These are phyloP conservation scores for Falco naumanni DNA, from an alignment of 2,797 vertebrate species.

Conservation along the genomic window DNA sequence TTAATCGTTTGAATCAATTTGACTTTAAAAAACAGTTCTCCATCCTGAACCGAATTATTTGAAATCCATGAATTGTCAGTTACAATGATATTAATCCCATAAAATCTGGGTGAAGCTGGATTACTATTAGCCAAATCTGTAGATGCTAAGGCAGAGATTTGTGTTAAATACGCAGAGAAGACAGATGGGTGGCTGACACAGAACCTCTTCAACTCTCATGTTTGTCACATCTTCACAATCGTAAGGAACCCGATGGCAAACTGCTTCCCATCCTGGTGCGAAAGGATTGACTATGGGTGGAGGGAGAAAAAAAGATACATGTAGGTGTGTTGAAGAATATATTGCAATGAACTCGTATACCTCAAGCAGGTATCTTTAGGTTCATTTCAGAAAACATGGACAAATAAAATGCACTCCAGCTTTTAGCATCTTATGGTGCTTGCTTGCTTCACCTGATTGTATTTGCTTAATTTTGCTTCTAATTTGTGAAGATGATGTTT, in stretches of 20 bases:
- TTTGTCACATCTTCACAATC: constrained; percentile 74
- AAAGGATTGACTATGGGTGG: constrained; percentile 72
- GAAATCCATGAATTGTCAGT: background rate
- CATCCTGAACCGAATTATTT: background rate
- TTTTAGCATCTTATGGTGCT: background rate
- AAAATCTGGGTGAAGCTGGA: background rate
- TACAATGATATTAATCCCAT: background rate
- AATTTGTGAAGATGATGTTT: background rate
- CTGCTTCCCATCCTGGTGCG: constrained; percentile 67
- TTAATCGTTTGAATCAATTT: background rate
- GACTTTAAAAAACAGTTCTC: background rate
- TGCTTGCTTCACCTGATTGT: accelerated
- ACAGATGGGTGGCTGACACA: background rate
- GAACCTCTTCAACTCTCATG: constrained; percentile 68
- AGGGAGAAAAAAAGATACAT: background rate
- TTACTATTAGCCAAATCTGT: background rate
- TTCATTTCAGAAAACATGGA: background rate
- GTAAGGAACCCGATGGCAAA: background rate
- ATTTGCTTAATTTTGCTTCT: background rate
- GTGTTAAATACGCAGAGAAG: background rate
- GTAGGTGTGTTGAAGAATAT: background rate
- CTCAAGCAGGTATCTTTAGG: background rate
- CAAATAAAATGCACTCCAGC: background rate
- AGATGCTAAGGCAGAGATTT: background rate
- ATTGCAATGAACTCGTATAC: too few relatives aligned